Conservation (phyloP, 1,140 invertebrate species). For the Pristionchus pacificus region DNA sequence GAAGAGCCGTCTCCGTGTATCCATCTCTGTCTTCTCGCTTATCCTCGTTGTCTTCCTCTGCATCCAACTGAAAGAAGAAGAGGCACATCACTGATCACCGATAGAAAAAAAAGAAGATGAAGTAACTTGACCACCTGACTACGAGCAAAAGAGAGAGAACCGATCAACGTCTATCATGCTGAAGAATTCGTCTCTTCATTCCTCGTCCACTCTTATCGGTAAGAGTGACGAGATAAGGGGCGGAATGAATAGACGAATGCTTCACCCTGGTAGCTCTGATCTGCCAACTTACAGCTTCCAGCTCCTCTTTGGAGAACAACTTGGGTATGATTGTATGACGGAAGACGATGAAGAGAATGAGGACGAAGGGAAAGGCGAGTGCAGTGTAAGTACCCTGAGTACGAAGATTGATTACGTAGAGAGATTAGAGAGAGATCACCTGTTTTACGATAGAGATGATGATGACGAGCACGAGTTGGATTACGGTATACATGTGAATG, state of each 20-base stretch:
- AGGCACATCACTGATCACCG: too few relatives aligned
- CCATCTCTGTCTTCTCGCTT: neutral
- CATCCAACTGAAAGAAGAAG: constrained; percentile 17
- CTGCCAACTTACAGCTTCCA: constrained; percentile 47
- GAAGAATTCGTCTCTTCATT: too few relatives aligned
- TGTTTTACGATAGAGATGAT: constrained; percentile 43
- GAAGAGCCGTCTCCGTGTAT: neutral
- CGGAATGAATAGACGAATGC: too few relatives aligned
- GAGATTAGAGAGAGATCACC: constrained; percentile 13
- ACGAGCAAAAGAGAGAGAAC: too few relatives aligned
- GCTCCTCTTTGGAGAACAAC: constrained; percentile 47
- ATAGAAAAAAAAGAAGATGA: too few relatives aligned
- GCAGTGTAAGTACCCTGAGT: constrained; percentile 27
- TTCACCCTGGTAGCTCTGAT: too few relatives aligned
- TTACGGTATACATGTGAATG: constrained; percentile 52
- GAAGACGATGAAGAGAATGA: constrained; percentile 49
- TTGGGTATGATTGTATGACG: constrained; percentile 43
- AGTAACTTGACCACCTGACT: too few relatives aligned
- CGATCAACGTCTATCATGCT: too few relatives aligned
- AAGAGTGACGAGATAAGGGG: too few relatives aligned
- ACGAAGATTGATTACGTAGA: constrained; percentile 9
- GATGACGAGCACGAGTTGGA: constrained; percentile 46
- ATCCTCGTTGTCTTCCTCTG: neutral
- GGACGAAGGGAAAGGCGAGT: constrained; percentile 50
- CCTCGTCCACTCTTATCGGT: too few relatives aligned